Percentiles rank a stretch among this genome's conserved stretches.
These are phyloP conservation scores for Caradrina clavipalpis DNA, from an alignment of 2,888 invertebrate species.

Conservation along the genomic window DNA sequence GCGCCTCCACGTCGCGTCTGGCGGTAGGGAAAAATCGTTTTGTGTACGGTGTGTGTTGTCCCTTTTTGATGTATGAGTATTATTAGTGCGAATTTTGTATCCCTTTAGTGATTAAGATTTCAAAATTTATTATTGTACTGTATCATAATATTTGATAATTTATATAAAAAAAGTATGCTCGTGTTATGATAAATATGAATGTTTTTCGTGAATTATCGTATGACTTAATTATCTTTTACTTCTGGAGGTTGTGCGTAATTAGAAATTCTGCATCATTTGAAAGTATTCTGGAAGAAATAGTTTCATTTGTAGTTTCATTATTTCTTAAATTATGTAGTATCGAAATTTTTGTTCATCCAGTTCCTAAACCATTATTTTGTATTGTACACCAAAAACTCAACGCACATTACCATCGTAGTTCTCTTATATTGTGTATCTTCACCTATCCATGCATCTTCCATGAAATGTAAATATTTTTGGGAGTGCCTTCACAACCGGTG, in stretches of 20 bases:
- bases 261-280: slow-evolving; percentile 63
- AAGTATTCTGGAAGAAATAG: slow-evolving; percentile 42
- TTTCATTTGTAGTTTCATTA: slow-evolving; percentile 46
- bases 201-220: slow-evolving; percentile 78
- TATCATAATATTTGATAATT: slow-evolving; percentile 71
- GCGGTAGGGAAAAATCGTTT: slow-evolving; percentile 55
- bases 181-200: slow-evolving; percentile 77
- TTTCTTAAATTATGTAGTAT: slow-evolving; percentile 43
- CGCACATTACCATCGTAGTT: slow-evolving; percentile 74
- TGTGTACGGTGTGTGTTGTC: slow-evolving; percentile 70
- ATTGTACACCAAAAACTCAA: slow-evolving; percentile 65
- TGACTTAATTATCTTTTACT: slow-evolving; percentile 76
- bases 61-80: slow-evolving; percentile 83
- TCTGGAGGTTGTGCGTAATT: slow-evolving; percentile 84
- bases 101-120: slow-evolving; percentile 86
- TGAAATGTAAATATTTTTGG: slow-evolving; percentile 69
- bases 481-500: neutral
- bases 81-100: slow-evolving; percentile 90
- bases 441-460: slow-evolving; percentile 70
- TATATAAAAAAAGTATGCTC: slow-evolving; percentile 66
- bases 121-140: slow-evolving; percentile 87
- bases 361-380: slow-evolving; percentile 74
- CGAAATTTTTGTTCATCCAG: slow-evolving; percentile 62
- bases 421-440: slow-evolving; percentile 61
- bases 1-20: slow-evolving; percentile 21